Evolutionary conservation across 2,113 vertebrate genomes (phyloP), one percentile per base, ranked within the genome.

Genomic region (Protobothrops mucrosquamatus): DNA sequence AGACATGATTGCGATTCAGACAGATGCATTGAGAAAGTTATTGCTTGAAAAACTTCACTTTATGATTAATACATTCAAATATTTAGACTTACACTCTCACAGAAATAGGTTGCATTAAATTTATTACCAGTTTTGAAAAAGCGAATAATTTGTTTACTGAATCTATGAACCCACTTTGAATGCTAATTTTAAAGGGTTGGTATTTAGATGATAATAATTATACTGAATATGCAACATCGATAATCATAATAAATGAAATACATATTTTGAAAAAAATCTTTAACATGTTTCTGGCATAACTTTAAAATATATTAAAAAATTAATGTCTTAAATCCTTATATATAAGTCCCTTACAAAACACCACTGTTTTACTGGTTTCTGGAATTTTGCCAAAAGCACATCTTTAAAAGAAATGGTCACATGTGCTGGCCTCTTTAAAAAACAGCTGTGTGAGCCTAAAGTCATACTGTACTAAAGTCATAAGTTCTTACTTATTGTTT

Each of bases 1-100:
- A 89, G 74, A 81, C 18, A 81, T 39, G 69, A 81, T 9, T 94
- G 69, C 18, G 59, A 92, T 93, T 94, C 26, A 89, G 85, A 92
- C 55, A 52, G 23, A 48, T 59, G 29, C 94, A 93, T 23, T 52
- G 14, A 29, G 39, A n/a, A 52, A 56, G 3, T 43, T 57, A 14
- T 24, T 54, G 74, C 56, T 57, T 90, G 89, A 48, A 86, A 87
- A 85, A 87, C 22, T 92, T 86, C 64, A 90, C 34, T 87, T 86
- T 93, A n/a, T 85, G 5, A 34, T 86, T 86, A 61, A 85, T 15
- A 90, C 14, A 39, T 23, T 61, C 18, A 54, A 90, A 93, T 29
- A 61, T 61, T 90, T 69, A 18, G 23, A 81, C 5, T 15, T 43
- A 39, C 81, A 12, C 61, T 43, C 87, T 8, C 34, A 92, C 29